These are phyloP conservation scores for Etheostoma perlongum DNA, from an alignment of 2,797 vertebrate genomes.

Conservation along the genomic window DNA sequence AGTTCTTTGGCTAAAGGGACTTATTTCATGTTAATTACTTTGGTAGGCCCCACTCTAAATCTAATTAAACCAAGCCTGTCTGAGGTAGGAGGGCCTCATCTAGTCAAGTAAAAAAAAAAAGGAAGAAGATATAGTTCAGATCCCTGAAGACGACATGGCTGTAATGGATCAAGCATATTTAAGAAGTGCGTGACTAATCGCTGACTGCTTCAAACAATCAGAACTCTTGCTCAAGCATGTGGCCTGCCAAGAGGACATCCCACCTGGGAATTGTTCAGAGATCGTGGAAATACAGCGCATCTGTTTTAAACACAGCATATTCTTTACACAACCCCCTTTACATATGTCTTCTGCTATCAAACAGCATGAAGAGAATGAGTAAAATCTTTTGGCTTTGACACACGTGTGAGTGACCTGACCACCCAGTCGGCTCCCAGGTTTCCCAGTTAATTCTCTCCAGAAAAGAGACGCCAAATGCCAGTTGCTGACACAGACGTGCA, in stretches of 20 bases:
- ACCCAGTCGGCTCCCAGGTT: conserved; percentile 45
- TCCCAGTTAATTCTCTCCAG: conserved; percentile 41
- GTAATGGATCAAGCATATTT: conserved; percentile 59
- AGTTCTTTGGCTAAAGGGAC: conserved; percentile 26
- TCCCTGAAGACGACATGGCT: conserved; percentile 45
- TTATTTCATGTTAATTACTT: conserved; percentile 59
- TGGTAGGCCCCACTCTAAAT: conserved; percentile 42
- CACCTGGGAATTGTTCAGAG: conserved; percentile 68
- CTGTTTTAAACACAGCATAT: conserved; percentile 45
- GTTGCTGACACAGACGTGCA: conserved; percentile 41
- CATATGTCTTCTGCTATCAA: conserved; percentile 51
- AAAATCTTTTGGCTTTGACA: conserved; percentile 35
- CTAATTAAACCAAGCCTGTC: conserved; percentile 42
- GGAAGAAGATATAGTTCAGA: conserved; percentile 36
- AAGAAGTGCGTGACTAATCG: conserved; percentile 58
- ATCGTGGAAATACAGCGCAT: conserved; percentile 63
- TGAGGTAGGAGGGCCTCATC: conserved; percentile 39
- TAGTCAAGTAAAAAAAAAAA: conserved; percentile 13
- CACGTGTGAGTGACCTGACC: conserved; percentile 58
- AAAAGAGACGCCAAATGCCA: conserved; percentile 47
- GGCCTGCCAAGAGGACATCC: conserved; percentile 44
- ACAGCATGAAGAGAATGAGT: conserved; percentile 43
- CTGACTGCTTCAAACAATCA: conserved; percentile 57
- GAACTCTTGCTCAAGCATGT: conserved; percentile 43
- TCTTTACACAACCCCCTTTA: conserved; percentile 27